Evolutionary conservation across 1,140 invertebrate genomes (phyloP), one percentile per base, ranked within the genome.

Genomic region (Microplitis demolitor): DNA sequence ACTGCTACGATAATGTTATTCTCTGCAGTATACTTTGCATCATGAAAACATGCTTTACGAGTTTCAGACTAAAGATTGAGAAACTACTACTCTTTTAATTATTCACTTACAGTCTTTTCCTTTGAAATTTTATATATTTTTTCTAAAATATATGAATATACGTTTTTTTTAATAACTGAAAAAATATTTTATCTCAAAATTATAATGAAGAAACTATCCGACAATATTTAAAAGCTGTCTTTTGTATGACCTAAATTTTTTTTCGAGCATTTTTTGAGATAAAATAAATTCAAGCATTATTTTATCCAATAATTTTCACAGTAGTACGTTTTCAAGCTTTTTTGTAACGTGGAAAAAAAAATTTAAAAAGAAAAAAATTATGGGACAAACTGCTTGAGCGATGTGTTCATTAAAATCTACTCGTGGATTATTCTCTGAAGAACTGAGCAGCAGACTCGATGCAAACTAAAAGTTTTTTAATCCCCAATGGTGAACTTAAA

Each of bases 161-260:
- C n/a, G n/a, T n/a, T 62, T 4, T 50, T 37, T 50, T 9, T 16
- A 50, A 66, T 8, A 24, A 3, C 4, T 50, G 5, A 14, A 1
- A 24, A n/a, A 66, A 24, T 13, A 50, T 51, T 61, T 61, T 61
- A 24, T 61, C 16, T 11, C 8, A 14, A 11, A 16, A 54, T 54
- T 1, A 16, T 54, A 39, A 39, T 39, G 37, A 39, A 39, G 9
- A 8, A 39, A 9, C 6, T 6, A 8, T 6, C 6, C 39, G 11
- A 45, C 39, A 45, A 45, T 3, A 11, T 45, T 9, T 45, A 45
- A 45, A 45, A 6, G 0, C 24, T 45, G 5, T 45, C 5, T 45
- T 8, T 69, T 61, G 45, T 56, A 35, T 16, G 68, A 69, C 68
- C 68, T 69, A 69, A 35, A 61, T 69, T 45, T 35, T 24, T 5